Percentiles rank a stretch among this genome's conserved stretches.
phyloP scores from a whole-genome alignment of 35 echinoderm and acorn worm species.

The Ophioderma brevispina region DNA sequence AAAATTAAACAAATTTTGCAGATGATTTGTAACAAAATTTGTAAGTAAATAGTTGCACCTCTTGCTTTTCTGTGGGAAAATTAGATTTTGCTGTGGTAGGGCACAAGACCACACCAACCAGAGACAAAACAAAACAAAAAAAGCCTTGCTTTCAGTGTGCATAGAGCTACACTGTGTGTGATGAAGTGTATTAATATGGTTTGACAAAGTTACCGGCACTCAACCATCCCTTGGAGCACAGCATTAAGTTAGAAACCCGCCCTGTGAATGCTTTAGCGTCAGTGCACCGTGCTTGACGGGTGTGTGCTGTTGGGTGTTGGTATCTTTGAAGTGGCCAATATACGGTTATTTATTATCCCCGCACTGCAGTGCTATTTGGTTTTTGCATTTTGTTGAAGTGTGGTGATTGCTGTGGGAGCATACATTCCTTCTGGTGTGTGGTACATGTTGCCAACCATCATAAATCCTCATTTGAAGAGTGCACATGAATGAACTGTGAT shows the following conservation, averaged over 20 bases:
- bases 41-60: too few relatives aligned
- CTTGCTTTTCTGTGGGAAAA: too few relatives aligned
- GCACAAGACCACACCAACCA: background rate
- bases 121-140: background rate
- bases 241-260: too few relatives aligned
- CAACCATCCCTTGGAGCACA: background rate
- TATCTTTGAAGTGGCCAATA: background rate
- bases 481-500: background rate
- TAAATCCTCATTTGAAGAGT: background rate
- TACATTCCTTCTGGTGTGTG: background rate
- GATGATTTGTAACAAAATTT: too few relatives aligned
- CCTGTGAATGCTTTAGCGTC: too few relatives aligned
- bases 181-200: constrained; percentile 15
- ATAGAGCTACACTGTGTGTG: background rate
- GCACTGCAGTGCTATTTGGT: constrained; percentile 8
- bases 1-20: too few relatives aligned
- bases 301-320: background rate
- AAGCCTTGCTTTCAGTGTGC: constrained; percentile 12
- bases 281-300: too few relatives aligned
- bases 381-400: constrained; percentile 14
- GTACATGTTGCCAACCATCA: background rate
- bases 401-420: background rate
- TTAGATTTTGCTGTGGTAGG: background rate
- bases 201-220: background rate
- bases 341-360: background rate